Evolutionary conservation across 2,797 vertebrate genomes (phyloP).

Genomic region (Phrynocephalus vlangalii): DNA sequence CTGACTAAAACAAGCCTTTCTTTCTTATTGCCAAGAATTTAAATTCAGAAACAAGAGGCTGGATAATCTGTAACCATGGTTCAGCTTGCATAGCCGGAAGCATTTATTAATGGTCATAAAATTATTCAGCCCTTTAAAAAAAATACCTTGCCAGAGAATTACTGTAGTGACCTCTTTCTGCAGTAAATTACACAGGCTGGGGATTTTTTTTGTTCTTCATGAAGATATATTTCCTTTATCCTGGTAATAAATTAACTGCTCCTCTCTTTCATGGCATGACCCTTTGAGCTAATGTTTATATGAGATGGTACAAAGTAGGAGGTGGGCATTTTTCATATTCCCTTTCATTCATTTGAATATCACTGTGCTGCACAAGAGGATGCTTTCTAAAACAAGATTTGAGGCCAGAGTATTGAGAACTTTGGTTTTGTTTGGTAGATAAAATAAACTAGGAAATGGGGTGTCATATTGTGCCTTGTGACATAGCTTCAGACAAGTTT

Average conservation of each 20-base stretch:
- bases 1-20: not conserved
- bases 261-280: constrained; percentile 26
- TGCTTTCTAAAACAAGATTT: not conserved
- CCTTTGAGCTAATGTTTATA: constrained; percentile 14
- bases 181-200: constrained; percentile 39
- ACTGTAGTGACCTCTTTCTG: constrained; percentile 29
- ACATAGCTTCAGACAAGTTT: not conserved
- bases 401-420: not conserved
- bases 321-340: constrained; percentile 23
- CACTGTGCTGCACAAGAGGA: not conserved
- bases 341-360: constrained; percentile 43
- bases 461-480: not conserved
- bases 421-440: not conserved
- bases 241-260: constrained; percentile 32
- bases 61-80: constrained; percentile 27
- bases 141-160: constrained; percentile 38
- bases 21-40: constrained; percentile 1
- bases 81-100: constrained; percentile 22
- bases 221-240: constrained; percentile 44
- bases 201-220: constrained; percentile 19
- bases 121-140: constrained; percentile 40
- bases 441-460: not conserved
- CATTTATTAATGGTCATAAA: constrained; percentile 47
- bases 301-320: constrained; percentile 6
- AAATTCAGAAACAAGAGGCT: constrained; percentile 31